These are phyloP conservation scores for Tachina lurida DNA, from an alignment of 2,888 invertebrate species.

Conservation along the genomic window DNA sequence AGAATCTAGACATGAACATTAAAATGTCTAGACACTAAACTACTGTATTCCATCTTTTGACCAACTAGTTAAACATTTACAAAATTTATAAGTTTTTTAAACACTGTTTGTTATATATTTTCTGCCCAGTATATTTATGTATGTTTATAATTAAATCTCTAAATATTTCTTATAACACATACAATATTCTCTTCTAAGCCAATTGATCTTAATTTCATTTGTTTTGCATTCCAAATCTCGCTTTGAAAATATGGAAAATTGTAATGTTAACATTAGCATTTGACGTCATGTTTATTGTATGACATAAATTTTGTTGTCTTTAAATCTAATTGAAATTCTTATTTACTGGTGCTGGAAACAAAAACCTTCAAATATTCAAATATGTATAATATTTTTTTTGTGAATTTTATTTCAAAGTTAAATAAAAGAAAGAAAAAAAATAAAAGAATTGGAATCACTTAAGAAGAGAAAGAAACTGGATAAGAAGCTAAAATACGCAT, in stretches of 20 bases:
- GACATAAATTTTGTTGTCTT: constrained; percentile 22
- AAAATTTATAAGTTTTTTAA: neutral
- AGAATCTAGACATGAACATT: neutral
- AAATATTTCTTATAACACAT: neutral
- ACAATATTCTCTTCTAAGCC: neutral
- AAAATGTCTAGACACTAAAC: constrained; percentile 10
- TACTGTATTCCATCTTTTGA: neutral
- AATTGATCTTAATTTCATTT: constrained; percentile 15
- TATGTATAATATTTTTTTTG: constrained; percentile 2
- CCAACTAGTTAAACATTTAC: neutral
- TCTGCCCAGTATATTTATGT: neutral
- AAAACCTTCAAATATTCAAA: constrained; percentile 69
- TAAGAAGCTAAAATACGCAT: constrained; percentile 37
- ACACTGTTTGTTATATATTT: neutral
- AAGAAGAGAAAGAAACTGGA: constrained; percentile 5
- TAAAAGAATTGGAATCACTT: constrained; percentile 21
- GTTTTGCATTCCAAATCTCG: constrained; percentile 4
- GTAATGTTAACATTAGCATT: constrained; percentile 35
- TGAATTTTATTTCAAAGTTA: constrained; percentile 20
- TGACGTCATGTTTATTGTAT: constrained; percentile 60
- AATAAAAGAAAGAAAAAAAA: neutral
- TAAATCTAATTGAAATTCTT: constrained; percentile 60
- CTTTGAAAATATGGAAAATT: constrained; percentile 43
- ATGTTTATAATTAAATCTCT: neutral
- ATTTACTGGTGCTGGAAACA: constrained; percentile 13